Conservation (phyloP, 1,140 invertebrate genomes). For the Aphidius gifuensis region DNA sequence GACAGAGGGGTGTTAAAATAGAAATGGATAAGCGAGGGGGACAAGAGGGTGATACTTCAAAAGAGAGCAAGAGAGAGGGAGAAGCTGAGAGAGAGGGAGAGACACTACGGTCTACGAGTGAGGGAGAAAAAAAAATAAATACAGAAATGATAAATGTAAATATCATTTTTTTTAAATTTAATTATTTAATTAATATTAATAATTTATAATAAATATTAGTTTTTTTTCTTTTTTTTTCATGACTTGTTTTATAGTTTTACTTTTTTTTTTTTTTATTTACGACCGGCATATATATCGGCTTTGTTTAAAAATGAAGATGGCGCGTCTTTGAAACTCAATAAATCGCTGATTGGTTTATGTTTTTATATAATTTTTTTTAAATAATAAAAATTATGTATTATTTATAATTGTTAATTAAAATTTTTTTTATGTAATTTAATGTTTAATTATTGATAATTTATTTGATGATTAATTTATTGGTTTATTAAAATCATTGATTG, state of each 20-base stretch:
- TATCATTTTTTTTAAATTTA: too few species aligned
- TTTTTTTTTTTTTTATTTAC: too few species aligned
- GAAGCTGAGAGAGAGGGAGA: not conserved
- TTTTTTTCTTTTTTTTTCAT: too few species aligned
- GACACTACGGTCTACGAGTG: too few species aligned
- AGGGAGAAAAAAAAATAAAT: not conserved
- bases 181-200: too few species aligned
- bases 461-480: slow-evolving; percentile 22
- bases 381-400: too few species aligned
- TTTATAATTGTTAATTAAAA: too few species aligned
- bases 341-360: slow-evolving; percentile 58
- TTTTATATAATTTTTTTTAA: too few species aligned
- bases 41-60: slow-evolving; percentile 17
- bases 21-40: not conserved
- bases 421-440: not conserved
- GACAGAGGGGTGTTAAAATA: slow-evolving; percentile 5
- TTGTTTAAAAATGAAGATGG: slow-evolving; percentile 81
- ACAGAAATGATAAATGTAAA: too few species aligned
- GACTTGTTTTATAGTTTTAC: too few species aligned
- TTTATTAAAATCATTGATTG: slow-evolving; percentile 36
- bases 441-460: too few species aligned
- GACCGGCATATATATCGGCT: slow-evolving; percentile 31
- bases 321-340: slow-evolving; percentile 66
- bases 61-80: slow-evolving; percentile 19
- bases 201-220: too few species aligned